phyloP scores from a whole-genome alignment of 2,888 invertebrate species.

The Digitonthophagus gazella region DNA sequence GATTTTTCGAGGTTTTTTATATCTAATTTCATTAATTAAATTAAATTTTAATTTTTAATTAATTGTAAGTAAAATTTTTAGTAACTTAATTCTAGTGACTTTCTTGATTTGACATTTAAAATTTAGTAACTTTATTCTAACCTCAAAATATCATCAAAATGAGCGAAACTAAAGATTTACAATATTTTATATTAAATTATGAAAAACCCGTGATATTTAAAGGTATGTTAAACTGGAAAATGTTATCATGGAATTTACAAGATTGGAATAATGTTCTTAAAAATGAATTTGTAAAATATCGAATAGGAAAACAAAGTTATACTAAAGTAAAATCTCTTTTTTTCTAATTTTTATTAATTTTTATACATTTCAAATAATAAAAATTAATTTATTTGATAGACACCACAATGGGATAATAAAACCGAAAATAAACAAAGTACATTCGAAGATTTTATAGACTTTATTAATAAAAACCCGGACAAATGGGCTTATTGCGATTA shows the following conservation, averaged over 20 bases:
- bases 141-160: too few relatives aligned
- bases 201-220: slow-evolving; percentile 57
- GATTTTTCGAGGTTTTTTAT: too few relatives aligned
- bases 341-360: not conserved
- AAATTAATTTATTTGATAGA: slow-evolving; percentile 38
- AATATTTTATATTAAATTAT: slow-evolving; percentile 23
- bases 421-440: slow-evolving; percentile 61
- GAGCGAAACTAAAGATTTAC: too few relatives aligned
- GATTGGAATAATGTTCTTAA: slow-evolving; percentile 62
- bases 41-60: too few relatives aligned
- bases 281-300: slow-evolving; percentile 58
- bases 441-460: slow-evolving; percentile 61
- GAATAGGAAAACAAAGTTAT: slow-evolving; percentile 50
- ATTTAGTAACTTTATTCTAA: too few relatives aligned
- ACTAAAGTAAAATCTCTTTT: slow-evolving; percentile 46
- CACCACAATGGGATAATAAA: slow-evolving; percentile 79
- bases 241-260: slow-evolving; percentile 60
- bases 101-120: too few relatives aligned
- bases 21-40: too few relatives aligned
- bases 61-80: too few relatives aligned
- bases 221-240: slow-evolving; percentile 58
- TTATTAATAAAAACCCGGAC: slow-evolving; percentile 48
- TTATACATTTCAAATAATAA: too few relatives aligned
- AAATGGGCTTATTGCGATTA: slow-evolving; percentile 85
- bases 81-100: too few relatives aligned